Evolutionary conservation across 2,113 vertebrate genomes (phyloP), one percentile per base, ranked within the genome.

Genomic region (Uria aalge): DNA sequence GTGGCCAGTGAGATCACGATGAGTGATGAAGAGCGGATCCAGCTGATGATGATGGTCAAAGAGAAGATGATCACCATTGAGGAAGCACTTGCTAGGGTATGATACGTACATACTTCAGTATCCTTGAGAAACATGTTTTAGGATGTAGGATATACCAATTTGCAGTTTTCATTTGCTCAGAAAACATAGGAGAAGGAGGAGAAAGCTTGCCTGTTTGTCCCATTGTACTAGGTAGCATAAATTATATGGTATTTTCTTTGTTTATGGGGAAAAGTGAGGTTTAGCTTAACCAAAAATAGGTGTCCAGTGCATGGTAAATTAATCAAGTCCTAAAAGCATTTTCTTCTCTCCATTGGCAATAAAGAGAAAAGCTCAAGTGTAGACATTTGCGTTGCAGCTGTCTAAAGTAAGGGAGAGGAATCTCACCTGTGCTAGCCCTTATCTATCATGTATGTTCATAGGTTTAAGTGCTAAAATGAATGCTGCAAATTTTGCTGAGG

Each of bases 21-120:
- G 99, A 99, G 99, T 10, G 99, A 99, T 11, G 99, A 99, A 82
- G 99, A 99, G 15, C 98, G 99, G 55, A 99, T 99, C 94, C 99
- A 99, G 94, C 98, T 99, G 34, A 99, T 99, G 99, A 99, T 99
- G 99, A 99, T 99, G 99, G 99, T 99, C 69, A 99, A 99, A 80
- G 99, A 99, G 92, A 99, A 99, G 98, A 99, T 99, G 99, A 99
- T 99, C 96, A 99, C 99, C 3, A 99, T 99, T 17, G 99, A 99
- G 91, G 99, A 99, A 97, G 99, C 99, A 0, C 98, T 99, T 36
- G 99, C 99, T 38, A 98, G 99, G 99, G 99, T 99, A 98, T 97
- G 98, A 56, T 68, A 60, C 2, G 22, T 71, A 20, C 17, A 10
- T 45, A 20, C 17, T 68, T 91, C 5, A 56, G 1, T 85, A 64